phyloP scores from a whole-genome alignment of 2,797 vertebrate species.

The Diglossa cyanea region DNA sequence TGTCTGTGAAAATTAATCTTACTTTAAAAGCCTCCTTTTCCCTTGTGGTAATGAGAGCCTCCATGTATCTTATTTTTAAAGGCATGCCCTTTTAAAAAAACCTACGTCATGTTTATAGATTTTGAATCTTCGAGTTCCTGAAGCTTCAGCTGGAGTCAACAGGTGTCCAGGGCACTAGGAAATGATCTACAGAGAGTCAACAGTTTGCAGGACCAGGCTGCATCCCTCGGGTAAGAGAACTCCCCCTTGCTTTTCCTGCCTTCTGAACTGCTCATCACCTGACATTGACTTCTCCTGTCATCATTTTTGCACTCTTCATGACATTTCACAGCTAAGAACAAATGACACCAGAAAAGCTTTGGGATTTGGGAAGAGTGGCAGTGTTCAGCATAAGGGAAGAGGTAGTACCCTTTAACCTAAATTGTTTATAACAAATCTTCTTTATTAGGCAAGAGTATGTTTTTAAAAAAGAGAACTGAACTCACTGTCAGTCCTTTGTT shows the following conservation, averaged over 20 bases:
- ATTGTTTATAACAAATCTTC: conserved; percentile 5
- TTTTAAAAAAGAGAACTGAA: conserved; percentile 51
- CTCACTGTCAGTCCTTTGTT: conserved; percentile 10
- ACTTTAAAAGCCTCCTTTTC: conserved; percentile 58
- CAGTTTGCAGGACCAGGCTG: neutral
- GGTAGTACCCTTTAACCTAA: conserved; percentile 7
- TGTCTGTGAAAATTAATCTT: conserved; percentile 55
- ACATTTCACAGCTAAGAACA: conserved; percentile 9
- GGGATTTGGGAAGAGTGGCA: conserved; percentile 12
- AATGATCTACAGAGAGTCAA: neutral
- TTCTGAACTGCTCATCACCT: neutral
- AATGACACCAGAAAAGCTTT: neutral
- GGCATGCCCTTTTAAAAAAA: neutral
- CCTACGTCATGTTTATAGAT: neutral
- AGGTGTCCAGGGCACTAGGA: neutral
- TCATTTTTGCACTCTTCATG: neutral
- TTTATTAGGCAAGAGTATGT: conserved; percentile 41
- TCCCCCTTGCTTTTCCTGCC: neutral
- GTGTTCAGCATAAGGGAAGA: neutral
- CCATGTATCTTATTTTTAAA: conserved; percentile 37
- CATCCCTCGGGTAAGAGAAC: neutral
- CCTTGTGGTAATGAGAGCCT: conserved; percentile 22
- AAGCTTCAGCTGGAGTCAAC: conserved; percentile 20
- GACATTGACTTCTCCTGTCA: neutral
- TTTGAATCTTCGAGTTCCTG: neutral